Percentiles rank a stretch among this genome's conserved stretches.
Evolutionary conservation across 2,888 invertebrate genomes (phyloP).

Genomic region (Mythimna loreyi): DNA sequence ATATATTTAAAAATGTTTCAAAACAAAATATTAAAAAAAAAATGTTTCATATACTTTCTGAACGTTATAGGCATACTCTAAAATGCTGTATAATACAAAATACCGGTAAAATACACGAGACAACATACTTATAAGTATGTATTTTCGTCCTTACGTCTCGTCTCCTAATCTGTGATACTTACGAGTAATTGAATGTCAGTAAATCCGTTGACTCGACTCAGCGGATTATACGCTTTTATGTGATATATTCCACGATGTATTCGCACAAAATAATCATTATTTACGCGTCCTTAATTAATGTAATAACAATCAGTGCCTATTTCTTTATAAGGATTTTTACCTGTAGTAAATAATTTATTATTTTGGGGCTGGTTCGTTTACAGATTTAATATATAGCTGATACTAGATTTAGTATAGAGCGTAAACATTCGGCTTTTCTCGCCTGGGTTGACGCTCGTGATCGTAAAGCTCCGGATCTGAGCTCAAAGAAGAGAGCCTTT

Average conservation of each 20-base stretch:
- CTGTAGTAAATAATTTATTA: not conserved
- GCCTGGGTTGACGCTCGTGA: too few relatives aligned
- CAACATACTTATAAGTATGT: not conserved
- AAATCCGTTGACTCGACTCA: slow-evolving; percentile 51
- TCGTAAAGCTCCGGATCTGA: too few relatives aligned
- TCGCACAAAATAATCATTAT: slow-evolving; percentile 30
- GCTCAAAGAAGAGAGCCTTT: too few relatives aligned
- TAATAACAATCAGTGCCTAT: slow-evolving; percentile 18
- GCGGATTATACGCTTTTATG: slow-evolving; percentile 31
- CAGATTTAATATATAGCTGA: not conserved
- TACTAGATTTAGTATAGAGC: too few relatives aligned
- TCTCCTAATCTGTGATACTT: slow-evolving; percentile 46
- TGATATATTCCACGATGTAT: slow-evolving; percentile 35
- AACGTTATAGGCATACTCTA: too few relatives aligned
- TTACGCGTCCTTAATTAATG: slow-evolving; percentile 20
- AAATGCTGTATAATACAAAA: too few relatives aligned
- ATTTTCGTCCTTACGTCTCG: slow-evolving; percentile 16
- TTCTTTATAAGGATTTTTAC: slow-evolving; percentile 3
- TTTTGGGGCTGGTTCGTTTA: not conserved
- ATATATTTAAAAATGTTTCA: too few relatives aligned
- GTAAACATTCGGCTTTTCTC: too few relatives aligned
- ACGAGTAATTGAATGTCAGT: slow-evolving; percentile 34
- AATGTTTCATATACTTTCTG: too few relatives aligned
- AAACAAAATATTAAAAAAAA: too few relatives aligned
- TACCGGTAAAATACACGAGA: not conserved